Evolutionary conservation across 2,888 invertebrate genomes (phyloP).

Genomic region (Acrocyrtus sp.): DNA sequence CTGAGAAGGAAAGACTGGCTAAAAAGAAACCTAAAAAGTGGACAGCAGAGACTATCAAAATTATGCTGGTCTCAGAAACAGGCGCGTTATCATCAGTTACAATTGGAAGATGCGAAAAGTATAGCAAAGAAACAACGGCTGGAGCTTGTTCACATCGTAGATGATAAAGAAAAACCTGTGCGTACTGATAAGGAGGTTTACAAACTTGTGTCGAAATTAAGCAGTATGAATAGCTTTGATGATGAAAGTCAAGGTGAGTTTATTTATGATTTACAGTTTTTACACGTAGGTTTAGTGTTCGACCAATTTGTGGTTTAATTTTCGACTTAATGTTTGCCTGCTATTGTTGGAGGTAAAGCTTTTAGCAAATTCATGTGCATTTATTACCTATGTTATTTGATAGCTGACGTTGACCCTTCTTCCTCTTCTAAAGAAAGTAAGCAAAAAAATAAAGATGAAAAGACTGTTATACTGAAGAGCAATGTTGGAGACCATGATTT

Average conservation of each 20-base stretch:
- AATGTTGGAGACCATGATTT: slow-evolving; percentile 55
- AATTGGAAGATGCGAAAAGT: slow-evolving; percentile 54
- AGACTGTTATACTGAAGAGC: slow-evolving; percentile 52
- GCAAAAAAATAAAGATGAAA: slow-evolving; percentile 56
- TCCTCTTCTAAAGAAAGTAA: slow-evolving; percentile 1
- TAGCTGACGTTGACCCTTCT: too few species aligned
- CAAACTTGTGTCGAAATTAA: slow-evolving; percentile 39
- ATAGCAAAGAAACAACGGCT: slow-evolving; percentile 54
- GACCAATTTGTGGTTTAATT: too few species aligned
- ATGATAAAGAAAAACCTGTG: slow-evolving; percentile 23
- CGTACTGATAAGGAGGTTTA: slow-evolving; percentile 52
- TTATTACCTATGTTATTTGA: too few species aligned
- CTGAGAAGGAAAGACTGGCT: slow-evolving; percentile 29
- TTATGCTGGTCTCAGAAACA: slow-evolving; percentile 49
- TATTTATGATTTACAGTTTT: too few species aligned
- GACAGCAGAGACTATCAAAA: slow-evolving; percentile 46
- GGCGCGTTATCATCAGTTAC: slow-evolving; percentile 33
- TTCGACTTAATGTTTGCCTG: too few species aligned
- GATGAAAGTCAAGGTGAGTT: too few species aligned
- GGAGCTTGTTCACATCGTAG: slow-evolving; percentile 35
- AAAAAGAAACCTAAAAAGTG: slow-evolving; percentile 41
- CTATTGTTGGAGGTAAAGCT: too few species aligned
- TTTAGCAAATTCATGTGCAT: too few species aligned
- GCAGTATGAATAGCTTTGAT: background rate
- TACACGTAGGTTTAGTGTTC: too few species aligned